phyloP scores from a whole-genome alignment of 2,113 vertebrate genomes.

The Aplodontia rufa region DNA sequence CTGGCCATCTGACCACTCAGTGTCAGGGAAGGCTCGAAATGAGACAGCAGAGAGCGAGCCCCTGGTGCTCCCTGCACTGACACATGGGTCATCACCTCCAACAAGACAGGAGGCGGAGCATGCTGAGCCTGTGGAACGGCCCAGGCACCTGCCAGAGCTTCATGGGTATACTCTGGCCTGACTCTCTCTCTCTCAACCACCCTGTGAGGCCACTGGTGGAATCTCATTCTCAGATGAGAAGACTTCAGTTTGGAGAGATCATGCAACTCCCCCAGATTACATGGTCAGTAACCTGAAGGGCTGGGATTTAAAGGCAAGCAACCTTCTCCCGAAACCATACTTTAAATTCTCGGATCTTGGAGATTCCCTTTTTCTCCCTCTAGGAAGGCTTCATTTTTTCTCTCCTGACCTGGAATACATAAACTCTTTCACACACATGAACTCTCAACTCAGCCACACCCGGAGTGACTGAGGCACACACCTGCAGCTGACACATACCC shows the following conservation, averaged over 20 bases:
- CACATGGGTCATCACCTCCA: neutral
- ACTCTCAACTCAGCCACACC: neutral
- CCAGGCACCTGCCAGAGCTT: neutral
- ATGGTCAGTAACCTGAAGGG: neutral
- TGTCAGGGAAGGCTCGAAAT: neutral
- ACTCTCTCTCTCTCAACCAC: neutral
- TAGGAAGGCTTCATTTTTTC: neutral
- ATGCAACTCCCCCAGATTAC: neutral
- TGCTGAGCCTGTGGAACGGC: no score
- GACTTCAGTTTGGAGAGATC: neutral
- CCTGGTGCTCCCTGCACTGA: neutral
- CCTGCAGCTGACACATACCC: neutral
- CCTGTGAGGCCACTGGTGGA: neutral
- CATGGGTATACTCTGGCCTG: neutral
- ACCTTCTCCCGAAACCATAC: neutral
- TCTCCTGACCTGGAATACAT: neutral
- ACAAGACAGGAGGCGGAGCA: neutral
- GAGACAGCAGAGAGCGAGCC: neutral
- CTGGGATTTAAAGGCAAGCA: neutral
- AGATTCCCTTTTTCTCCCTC: neutral
- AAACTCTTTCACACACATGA: neutral
- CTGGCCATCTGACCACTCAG: neutral
- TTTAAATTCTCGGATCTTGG: neutral
- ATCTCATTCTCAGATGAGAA: neutral
- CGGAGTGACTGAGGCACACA: neutral